phyloP scores from a whole-genome alignment of 2,113 vertebrate genomes.

The Peromyscus polionotus region DNA sequence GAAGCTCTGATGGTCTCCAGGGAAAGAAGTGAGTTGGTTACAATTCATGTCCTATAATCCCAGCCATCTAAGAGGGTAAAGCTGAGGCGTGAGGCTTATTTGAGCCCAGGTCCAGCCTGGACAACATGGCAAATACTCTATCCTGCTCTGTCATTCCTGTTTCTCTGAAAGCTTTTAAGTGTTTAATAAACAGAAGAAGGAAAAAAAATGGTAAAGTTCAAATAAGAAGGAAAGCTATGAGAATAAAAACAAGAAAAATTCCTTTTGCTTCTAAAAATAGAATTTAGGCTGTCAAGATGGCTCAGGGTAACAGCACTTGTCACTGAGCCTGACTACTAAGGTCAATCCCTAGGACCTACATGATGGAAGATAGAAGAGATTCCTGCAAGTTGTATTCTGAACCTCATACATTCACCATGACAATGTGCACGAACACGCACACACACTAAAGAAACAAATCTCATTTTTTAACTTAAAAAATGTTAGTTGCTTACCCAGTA shows the following conservation, averaged over 20 bases:
- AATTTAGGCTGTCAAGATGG: neutral
- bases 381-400: neutral
- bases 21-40: neutral
- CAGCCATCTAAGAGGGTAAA: neutral
- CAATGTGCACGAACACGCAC: neutral
- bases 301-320: neutral
- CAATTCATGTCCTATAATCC: neutral
- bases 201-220: neutral
- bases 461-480: neutral
- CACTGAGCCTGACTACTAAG: too few relatives aligned
- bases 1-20: neutral
- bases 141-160: neutral
- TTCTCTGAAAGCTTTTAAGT: conserved; percentile 12
- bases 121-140: neutral
- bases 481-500: conserved; percentile 90
- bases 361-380: neutral
- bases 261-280: neutral
- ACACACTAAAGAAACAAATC: neutral
- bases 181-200: conserved; percentile 1
- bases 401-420: neutral
- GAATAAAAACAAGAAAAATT: conserved; percentile 11
- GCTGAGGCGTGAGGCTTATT: neutral
- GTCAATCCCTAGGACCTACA: too few relatives aligned
- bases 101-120: neutral
- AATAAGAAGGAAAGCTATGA: neutral